Conservation (phyloP, 2,888 invertebrate species). For the Rosalia funebris region DNA sequence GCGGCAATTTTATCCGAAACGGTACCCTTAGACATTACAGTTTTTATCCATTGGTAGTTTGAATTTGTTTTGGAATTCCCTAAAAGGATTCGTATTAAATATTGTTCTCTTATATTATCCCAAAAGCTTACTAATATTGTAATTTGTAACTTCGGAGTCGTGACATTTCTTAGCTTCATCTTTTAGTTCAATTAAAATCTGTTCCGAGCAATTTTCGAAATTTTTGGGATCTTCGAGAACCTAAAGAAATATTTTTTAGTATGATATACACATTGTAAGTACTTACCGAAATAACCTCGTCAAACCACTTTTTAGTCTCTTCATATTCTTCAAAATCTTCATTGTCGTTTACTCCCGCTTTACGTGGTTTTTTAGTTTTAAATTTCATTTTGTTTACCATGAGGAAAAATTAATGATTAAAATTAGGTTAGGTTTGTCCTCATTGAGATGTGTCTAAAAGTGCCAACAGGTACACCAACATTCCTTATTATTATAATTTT, state of each 20-base stretch:
- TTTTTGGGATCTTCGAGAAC: conserved; percentile 66
- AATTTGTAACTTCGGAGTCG: conserved; percentile 72
- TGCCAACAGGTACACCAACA: too few species aligned
- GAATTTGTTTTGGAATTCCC: conserved; percentile 69
- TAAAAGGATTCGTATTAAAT: conserved; percentile 49
- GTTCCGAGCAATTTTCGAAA: conserved; percentile 64
- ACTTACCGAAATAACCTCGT: too few species aligned
- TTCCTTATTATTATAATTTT: too few species aligned
- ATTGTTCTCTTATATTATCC: background rate
- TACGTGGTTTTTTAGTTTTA: conserved; percentile 9
- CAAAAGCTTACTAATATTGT: conserved; percentile 69
- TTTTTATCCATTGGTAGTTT: conserved; percentile 81
- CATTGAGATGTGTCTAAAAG: background rate
- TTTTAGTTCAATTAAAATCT: conserved; percentile 69
- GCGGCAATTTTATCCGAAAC: conserved; percentile 88
- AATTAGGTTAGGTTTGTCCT: too few species aligned
- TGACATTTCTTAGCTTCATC: conserved; percentile 75
- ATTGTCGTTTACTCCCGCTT: conserved; percentile 13
- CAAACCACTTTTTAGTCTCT: conserved; percentile 73
- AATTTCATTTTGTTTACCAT: conserved; percentile 33
- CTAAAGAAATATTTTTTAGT: conserved; percentile 55
- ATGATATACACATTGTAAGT: too few species aligned
- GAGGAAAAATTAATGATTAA: too few species aligned
- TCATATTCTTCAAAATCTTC: conserved; percentile 41
- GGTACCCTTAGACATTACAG: conserved; percentile 83